phyloP scores from a whole-genome alignment of 2,888 invertebrate species.

The Acleris laterana region DNA sequence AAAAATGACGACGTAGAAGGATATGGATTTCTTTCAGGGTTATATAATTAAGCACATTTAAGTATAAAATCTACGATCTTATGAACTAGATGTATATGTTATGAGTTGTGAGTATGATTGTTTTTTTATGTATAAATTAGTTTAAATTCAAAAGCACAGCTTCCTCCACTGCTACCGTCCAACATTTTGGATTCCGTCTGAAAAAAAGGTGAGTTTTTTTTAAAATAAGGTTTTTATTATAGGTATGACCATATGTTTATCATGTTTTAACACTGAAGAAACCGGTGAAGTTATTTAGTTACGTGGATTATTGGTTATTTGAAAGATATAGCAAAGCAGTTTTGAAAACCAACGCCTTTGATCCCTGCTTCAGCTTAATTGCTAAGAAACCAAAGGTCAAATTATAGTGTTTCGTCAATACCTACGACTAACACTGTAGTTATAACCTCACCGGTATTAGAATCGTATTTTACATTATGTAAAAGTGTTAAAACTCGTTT shows the following conservation, averaged over 20 bases:
- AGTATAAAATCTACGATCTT: not conserved
- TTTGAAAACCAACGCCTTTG: too few species aligned
- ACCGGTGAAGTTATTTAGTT: too few species aligned
- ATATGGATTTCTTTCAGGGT: not conserved
- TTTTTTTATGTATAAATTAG: slow-evolving; percentile 3
- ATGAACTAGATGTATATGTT: slow-evolving; percentile 1
- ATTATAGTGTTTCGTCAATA: too few species aligned
- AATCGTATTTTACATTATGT: too few species aligned
- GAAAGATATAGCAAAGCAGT: too few species aligned
- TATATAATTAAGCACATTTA: slow-evolving; percentile 1
- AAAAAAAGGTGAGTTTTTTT: slow-evolving; percentile 48
- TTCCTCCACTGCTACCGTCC: slow-evolving; percentile 68
- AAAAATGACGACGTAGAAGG: not conserved
- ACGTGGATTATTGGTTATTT: not conserved
- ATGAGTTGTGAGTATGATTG: not conserved
- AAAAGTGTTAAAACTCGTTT: too few species aligned
- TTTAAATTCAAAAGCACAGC: slow-evolving; percentile 51
- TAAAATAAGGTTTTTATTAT: slow-evolving; percentile 10
- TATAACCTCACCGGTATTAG: too few species aligned
- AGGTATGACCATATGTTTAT: not conserved
- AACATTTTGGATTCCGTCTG: slow-evolving; percentile 66
- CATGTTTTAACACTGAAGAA: not conserved
- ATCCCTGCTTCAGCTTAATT: too few species aligned
- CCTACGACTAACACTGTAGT: too few species aligned
- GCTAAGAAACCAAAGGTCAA: too few species aligned